A percentile compares a stretch with the other conserved stretches of the same genome.
Evolutionary conservation across 2,797 vertebrate species (phyloP).

Genomic region (Anolis apletophallus): DNA sequence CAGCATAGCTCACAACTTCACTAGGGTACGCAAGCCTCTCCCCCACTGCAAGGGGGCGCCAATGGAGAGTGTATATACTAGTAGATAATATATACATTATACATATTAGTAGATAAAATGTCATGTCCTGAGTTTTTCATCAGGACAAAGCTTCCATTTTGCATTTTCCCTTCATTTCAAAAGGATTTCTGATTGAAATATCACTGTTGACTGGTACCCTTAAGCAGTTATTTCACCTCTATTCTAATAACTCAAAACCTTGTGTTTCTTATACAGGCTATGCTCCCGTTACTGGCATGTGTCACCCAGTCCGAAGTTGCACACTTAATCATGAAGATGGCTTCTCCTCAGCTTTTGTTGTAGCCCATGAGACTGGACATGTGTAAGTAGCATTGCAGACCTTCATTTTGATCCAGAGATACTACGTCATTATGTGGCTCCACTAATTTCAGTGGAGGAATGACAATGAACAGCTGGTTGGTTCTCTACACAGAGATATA

Average conservation of each 20-base stretch:
- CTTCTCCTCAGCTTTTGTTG: constrained; percentile 97
- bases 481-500: background rate
- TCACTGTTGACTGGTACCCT: background rate
- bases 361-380: constrained; percentile 97
- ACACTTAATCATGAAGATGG: constrained; percentile 98
- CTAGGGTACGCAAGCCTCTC: too few relatives aligned
- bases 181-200: background rate
- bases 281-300: constrained; percentile 98
- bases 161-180: background rate
- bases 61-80: too few relatives aligned
- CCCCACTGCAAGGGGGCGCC: too few relatives aligned
- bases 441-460: background rate
- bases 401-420: background rate
- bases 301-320: constrained; percentile 96
- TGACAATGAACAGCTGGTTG: background rate
- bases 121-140: background rate
- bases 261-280: constrained; percentile 83
- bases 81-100: too few relatives aligned
- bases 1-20: too few relatives aligned
- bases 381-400: constrained; percentile 86
- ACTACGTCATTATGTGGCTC: background rate
- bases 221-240: rapidly evolving
- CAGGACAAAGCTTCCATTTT: background rate
- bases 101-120: background rate
- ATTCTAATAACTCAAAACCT: background rate